Base-by-base conservation (phyloP, 2,113 vertebrate species). In the Leucoraja erinaceus region DNA sequence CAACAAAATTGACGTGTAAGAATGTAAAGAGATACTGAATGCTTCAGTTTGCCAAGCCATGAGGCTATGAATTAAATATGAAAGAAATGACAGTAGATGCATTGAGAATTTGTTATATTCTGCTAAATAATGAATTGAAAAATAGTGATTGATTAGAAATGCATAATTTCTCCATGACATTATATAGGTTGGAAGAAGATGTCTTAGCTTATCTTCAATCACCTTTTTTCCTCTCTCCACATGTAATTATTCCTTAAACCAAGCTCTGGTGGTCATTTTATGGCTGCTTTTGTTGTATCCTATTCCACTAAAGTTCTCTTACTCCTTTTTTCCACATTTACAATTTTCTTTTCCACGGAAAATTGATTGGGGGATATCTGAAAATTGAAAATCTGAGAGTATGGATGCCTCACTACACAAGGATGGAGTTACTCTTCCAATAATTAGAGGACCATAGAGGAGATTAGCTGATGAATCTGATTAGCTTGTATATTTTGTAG, bases 51-150 rank as follows among this genome's bases (percentile, higher is more conserved):
- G 31, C 22, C 88, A 72, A 91, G 70, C 4, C 31, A 90, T 20
- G 22, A 59, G 0, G 25, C 10, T 59, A 25, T 31, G 83, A 86
- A 63, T 33, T 61, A n/a, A 88, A 66, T 88, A 31, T 66, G 83
- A 88, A 31, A 88, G 83, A 88, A 31, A 88, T 88, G 28, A 18
- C n/a, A 63, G 12, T 63, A n/a, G 81, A 31, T 88, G 28, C 83
- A 88, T 88, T 88, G 56, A 56, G 33, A 81, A 81, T 54, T 77
- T 77, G 16, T 54, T 81, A 84, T 61, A 5, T 59, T 25, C 56
- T 84, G 59, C 83, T 63, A 88, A 88, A 88, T 88, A 88, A n/a
- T 88, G 63, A 86, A 33, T 88, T n/a, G 59, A 31, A n/a, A 88
- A 88, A 63, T 86, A n/a, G 38, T 63, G 59, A 88, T 61, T 31